phyloP scores from a whole-genome alignment of 2,797 vertebrate genomes.

The Sebastes elongatus region DNA sequence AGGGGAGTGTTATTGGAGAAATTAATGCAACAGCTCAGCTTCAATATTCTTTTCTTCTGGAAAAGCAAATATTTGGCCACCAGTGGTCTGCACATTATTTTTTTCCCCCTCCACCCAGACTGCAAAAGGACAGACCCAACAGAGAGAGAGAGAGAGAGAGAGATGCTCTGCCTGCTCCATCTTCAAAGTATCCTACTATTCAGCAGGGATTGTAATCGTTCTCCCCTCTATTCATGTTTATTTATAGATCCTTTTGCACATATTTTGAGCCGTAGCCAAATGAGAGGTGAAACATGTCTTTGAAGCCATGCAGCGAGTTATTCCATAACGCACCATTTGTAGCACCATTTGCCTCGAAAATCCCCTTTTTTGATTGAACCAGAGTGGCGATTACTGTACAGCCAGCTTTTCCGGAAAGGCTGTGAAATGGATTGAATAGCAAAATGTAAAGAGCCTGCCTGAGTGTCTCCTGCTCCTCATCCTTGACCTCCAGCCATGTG shows the following conservation, averaged over 20 bases:
- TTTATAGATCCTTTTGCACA: conserved; percentile 78
- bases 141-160: background rate
- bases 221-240: conserved; percentile 74
- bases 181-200: conserved; percentile 73
- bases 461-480: conserved; percentile 47
- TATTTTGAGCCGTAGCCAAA: conserved; percentile 74
- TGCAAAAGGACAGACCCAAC: conserved; percentile 34
- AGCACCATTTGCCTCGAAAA: conserved; percentile 47
- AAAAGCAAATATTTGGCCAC: conserved; percentile 47
- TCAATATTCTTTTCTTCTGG: background rate
- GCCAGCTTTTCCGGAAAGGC: background rate
- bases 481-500: conserved; percentile 59
- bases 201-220: conserved; percentile 62
- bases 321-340: conserved; percentile 44
- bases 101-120: conserved; percentile 9
- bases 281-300: conserved; percentile 74
- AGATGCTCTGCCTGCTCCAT: conserved; percentile 45
- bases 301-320: conserved; percentile 60
- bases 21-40: background rate
- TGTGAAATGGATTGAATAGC: conserved; percentile 43
- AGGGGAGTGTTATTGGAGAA: background rate
- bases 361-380: conserved; percentile 44
- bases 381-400: conserved; percentile 50
- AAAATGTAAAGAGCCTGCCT: conserved; percentile 14
- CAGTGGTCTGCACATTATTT: conserved; percentile 21